phyloP scores from a whole-genome alignment of 1,140 invertebrate species.

The Halotydeus destructor region DNA sequence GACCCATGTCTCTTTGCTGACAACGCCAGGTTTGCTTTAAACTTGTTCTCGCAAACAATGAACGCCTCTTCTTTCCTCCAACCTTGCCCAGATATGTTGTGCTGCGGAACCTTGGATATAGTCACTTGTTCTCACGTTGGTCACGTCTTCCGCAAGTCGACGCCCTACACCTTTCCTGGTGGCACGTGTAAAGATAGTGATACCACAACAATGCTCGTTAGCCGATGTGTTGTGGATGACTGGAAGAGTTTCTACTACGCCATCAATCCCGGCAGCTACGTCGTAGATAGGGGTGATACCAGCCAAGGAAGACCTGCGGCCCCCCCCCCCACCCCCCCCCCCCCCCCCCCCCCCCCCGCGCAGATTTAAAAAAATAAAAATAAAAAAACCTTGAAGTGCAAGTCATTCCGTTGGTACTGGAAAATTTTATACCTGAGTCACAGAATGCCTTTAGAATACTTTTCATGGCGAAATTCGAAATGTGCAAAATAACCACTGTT shows the following conservation, averaged over 20 bases:
- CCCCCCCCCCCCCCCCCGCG: no score
- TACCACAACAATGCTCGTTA: conserved; percentile 91
- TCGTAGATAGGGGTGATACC: conserved; percentile 65
- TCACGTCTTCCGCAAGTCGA: conserved; percentile 95
- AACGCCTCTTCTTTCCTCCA: not conserved
- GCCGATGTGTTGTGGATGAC: conserved; percentile 93
- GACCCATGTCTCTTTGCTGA: conserved; percentile 3
- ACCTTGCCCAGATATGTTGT: conserved; percentile 66
- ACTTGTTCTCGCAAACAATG: not conserved
- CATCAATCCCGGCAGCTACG: conserved; percentile 80
- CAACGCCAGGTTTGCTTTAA: no score
- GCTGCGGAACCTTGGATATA: conserved; percentile 74
- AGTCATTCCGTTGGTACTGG: conserved; percentile 92
- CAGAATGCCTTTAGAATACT: conserved; percentile 89
- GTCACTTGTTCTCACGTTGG: conserved; percentile 76
- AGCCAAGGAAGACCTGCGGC: conserved; percentile 47
- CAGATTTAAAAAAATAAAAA: no score
- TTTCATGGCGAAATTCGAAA: conserved; percentile 86
- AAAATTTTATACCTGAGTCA: conserved; percentile 69
- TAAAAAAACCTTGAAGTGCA: conserved; percentile 75
- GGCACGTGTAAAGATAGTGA: conserved; percentile 91
- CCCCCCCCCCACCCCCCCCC: no score
- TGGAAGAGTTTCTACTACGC: conserved; percentile 97
- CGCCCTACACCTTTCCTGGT: conserved; percentile 95
- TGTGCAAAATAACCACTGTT: conserved; percentile 59